A percentile compares a stretch with the other conserved stretches of the same genome.
Conservation (phyloP, 2,888 invertebrate species). For the Cryptus viduatorius region DNA sequence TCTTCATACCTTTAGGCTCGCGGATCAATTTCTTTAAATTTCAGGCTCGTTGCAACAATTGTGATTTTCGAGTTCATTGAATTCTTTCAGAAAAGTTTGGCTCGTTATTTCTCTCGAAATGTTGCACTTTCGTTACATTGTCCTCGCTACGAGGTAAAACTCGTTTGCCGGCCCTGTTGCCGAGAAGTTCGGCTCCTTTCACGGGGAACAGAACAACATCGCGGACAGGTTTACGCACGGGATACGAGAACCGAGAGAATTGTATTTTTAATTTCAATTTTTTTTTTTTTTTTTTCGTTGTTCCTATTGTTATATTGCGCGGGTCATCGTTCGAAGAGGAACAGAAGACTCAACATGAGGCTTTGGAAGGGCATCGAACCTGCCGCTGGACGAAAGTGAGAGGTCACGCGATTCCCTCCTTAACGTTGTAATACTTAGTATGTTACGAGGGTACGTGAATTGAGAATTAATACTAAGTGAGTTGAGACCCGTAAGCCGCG, state of each 20-base stretch:
- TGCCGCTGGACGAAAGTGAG: slow-evolving; percentile 68
- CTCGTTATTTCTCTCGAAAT: too few relatives aligned
- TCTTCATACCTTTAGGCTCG: background rate
- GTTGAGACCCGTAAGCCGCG: slow-evolving; percentile 16
- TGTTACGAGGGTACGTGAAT: slow-evolving; percentile 67
- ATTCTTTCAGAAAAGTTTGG: background rate
- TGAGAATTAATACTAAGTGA: slow-evolving; percentile 65
- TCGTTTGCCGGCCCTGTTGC: background rate
- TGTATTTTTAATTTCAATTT: background rate
- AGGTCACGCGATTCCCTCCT: slow-evolving; percentile 70
- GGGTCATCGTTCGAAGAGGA: slow-evolving; percentile 63
- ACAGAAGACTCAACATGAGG: slow-evolving; percentile 53
- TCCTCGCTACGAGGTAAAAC: background rate
- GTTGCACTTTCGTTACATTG: too few relatives aligned
- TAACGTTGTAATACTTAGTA: slow-evolving; percentile 62
- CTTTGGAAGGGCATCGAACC: slow-evolving; percentile 68
- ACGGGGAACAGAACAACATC: slow-evolving; percentile 30
- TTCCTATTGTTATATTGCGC: slow-evolving; percentile 63
- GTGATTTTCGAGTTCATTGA: background rate
- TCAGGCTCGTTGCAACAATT: background rate
- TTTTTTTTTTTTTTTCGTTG: slow-evolving; percentile 39
- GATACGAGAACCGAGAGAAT: background rate
- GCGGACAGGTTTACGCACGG: slow-evolving; percentile 37
- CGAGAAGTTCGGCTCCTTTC: slow-evolving; percentile 31
- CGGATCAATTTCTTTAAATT: background rate